Base-by-base conservation (phyloP, 1,140 invertebrate genomes). In the Lepidurus apus region DNA sequence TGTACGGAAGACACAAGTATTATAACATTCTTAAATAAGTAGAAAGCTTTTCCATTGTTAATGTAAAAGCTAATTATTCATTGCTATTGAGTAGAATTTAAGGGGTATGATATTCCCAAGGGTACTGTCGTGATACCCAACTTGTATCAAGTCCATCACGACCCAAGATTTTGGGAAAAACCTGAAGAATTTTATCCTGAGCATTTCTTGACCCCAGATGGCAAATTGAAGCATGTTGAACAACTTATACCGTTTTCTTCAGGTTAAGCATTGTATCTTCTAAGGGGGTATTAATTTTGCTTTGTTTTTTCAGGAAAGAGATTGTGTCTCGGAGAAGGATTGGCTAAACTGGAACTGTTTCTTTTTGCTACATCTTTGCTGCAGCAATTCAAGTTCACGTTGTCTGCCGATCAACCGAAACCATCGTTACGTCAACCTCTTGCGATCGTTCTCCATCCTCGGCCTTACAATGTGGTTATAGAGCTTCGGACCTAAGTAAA, bases 261-360 rank as follows among this genome's bases (percentile, higher is more conserved):
- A 34, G 26, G 26, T 34, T 34, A 2, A 34, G 26, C 26, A 42
- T 26, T n/a, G 26, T 0, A 4, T 11, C 78, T 74, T 43, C 4
- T 42, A 0, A 73, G 1, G n/a, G 3, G 1, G n/a, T 13, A 45
- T 9, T 17, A 24, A 77, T 47, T 77, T n/a, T 8, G 7, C 26
- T 26, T 26, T 76, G 17, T 34, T 11, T 81, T 80, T 80, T 24
- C 80, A 17, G 74, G 74, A 17, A 75, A 75, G 34, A n/a, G 82
- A 65, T 80, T 81, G 24, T 87, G 86, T 79, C 82, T 84, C 0
- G 86, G 86, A 13, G 84, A 85, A 81, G 78, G 81, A 26, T 80
- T 87, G 17, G 85, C 85, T 10, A 81, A 82, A 75, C 81, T 85
- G 77, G 85, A 86, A 81, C 75, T 86, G 1, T 86, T 86, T 74